These are phyloP conservation scores for Cheracebus regulus DNA, from an alignment of 2,797 vertebrate genomes.

Conservation along the genomic window DNA sequence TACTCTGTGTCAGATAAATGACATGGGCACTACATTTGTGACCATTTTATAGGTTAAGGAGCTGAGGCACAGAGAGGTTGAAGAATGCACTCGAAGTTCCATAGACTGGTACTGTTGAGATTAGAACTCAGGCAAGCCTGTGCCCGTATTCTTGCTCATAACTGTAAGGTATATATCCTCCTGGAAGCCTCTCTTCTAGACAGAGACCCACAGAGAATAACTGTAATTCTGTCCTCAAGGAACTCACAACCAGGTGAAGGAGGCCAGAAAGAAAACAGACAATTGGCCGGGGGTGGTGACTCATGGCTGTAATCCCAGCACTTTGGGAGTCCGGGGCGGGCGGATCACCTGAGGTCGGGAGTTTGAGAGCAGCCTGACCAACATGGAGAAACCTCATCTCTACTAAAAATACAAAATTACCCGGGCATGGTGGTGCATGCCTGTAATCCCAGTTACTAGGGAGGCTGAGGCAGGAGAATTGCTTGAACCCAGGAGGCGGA, in stretches of 20 bases:
- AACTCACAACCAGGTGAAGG: not conserved
- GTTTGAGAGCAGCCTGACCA: too few species aligned
- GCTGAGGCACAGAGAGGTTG: not conserved
- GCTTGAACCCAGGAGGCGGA: too few species aligned
- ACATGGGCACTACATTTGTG: not conserved
- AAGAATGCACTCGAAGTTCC: not conserved
- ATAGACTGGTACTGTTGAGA: not conserved
- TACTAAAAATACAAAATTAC: too few species aligned
- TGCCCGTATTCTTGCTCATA: not conserved
- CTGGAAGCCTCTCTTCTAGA: not conserved
- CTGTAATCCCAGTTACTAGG: too few species aligned
- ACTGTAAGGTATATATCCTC: too few species aligned
- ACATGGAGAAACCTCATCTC: too few species aligned
- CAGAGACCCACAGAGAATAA: not conserved
- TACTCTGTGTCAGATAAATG: not conserved
- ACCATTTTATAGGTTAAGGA: not conserved
- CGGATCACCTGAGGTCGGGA: too few species aligned
- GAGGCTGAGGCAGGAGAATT: too few species aligned
- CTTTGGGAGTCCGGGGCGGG: too few species aligned
- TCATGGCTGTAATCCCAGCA: too few species aligned
- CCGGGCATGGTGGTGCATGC: too few species aligned
- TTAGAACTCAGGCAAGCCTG: not conserved
- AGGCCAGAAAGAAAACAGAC: not conserved
- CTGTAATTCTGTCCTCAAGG: too few species aligned
- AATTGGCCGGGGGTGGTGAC: not conserved